Evolutionary conservation across 2,113 vertebrate species (phyloP).

Genomic region (Petrocephalus microphthalmus): DNA sequence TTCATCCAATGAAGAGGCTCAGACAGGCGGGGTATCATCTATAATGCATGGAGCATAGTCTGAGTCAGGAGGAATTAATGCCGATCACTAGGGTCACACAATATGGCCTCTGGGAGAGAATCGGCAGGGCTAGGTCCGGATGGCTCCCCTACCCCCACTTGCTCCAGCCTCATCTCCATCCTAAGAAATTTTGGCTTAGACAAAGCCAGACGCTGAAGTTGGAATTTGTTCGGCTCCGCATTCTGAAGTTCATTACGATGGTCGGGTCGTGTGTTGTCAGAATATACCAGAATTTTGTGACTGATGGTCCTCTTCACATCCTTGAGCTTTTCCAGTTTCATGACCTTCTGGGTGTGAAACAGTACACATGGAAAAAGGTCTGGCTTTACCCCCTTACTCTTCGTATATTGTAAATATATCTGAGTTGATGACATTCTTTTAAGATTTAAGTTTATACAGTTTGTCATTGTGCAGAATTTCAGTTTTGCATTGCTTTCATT

Average conservation of each 20-base stretch:
- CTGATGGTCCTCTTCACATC: neutral
- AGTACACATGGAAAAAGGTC: neutral
- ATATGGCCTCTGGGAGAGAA: neutral
- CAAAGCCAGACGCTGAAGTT: neutral
- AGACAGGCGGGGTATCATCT: conserved; percentile 5
- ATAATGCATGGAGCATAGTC: conserved; percentile 7
- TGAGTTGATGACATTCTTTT: neutral
- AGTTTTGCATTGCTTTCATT: neutral
- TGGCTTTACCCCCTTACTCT: neutral
- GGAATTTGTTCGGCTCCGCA: neutral
- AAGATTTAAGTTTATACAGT: neutral
- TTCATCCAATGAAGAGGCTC: neutral
- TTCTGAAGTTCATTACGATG: neutral
- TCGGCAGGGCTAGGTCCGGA: neutral
- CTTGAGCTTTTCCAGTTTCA: neutral
- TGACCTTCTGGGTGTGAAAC: neutral
- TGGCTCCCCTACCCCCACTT: neutral
- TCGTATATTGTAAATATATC: conserved; percentile 4
- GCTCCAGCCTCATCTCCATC: neutral
- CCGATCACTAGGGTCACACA: neutral
- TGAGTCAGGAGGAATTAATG: conserved; percentile 7
- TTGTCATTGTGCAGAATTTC: neutral
- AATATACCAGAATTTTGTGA: neutral
- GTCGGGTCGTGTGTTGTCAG: neutral
- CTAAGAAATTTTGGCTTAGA: neutral